Conservation (phyloP, 2,113 vertebrate genomes). For the Jaculus jaculus region DNA sequence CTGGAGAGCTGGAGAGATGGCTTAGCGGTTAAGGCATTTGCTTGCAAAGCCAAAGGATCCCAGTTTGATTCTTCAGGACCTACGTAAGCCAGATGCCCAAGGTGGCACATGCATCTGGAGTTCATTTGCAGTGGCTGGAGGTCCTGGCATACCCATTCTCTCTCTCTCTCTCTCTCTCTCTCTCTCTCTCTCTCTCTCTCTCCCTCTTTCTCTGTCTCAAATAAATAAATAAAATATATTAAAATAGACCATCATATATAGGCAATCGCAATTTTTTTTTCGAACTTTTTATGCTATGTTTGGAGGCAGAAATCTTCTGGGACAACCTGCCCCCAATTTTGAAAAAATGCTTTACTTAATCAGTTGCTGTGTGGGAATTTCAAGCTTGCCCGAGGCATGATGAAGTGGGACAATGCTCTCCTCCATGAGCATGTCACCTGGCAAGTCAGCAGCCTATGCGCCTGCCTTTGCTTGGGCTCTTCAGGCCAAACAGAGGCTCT, state of each 20-base stretch:
- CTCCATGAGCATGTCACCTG: background rate
- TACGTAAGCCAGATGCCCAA: no score
- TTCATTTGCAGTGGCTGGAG: no score
- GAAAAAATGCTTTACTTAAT: background rate
- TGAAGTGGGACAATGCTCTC: background rate
- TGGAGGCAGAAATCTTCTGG: constrained; percentile 23
- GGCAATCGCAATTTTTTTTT: constrained; percentile 9
- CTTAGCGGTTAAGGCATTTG: no score
- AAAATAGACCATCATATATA: constrained; percentile 35
- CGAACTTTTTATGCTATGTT: constrained; percentile 39
- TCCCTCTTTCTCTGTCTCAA: no score
- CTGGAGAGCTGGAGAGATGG: no score
- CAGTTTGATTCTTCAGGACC: no score
- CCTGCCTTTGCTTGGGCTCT: background rate
- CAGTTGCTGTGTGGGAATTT: constrained; percentile 15
- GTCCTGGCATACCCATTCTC: no score
- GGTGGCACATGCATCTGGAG: no score
- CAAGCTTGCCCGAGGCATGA: background rate
- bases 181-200: no score
- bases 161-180: no score
- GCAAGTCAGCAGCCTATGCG: background rate
- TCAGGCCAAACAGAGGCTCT: constrained; percentile 27
- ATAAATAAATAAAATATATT: no score
- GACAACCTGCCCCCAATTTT: constrained; percentile 18
- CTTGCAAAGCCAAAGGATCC: no score